Evolutionary conservation across 2,113 vertebrate genomes (phyloP).

Genomic region (Pandion haliaetus): DNA sequence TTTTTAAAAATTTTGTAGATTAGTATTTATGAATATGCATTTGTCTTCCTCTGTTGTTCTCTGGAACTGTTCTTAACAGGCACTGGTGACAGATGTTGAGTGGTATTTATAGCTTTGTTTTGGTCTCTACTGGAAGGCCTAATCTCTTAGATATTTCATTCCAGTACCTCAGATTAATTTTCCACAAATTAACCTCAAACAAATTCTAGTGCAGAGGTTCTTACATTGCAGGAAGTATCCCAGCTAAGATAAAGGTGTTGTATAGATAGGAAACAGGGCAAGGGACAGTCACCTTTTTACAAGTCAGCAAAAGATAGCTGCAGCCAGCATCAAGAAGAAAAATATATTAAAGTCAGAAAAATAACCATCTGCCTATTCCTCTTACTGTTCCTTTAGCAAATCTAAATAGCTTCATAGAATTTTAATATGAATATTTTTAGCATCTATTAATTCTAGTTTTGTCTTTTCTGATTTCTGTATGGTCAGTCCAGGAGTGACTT

Average conservation of each 20-base stretch:
- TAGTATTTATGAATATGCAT: background rate
- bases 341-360: background rate
- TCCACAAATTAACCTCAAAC: background rate
- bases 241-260: background rate
- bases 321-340: background rate
- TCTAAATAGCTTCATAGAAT: background rate
- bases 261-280: conserved; percentile 8
- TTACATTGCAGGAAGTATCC: background rate
- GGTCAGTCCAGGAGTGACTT: background rate
- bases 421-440: background rate
- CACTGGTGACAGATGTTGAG: background rate
- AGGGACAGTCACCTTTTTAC: background rate
- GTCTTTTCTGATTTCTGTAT: background rate
- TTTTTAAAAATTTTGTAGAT: background rate
- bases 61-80: background rate
- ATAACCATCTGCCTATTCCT: background rate
- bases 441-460: background rate
- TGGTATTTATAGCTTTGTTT: conserved; percentile 21
- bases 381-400: background rate
- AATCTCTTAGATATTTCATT: background rate
- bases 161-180: background rate
- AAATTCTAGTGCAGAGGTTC: background rate
- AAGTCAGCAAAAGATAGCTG: background rate
- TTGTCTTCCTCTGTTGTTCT: background rate
- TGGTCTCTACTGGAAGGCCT: background rate